These are phyloP conservation scores for Irena cyanogastra DNA, from an alignment of 2,113 vertebrate genomes.

Conservation along the genomic window DNA sequence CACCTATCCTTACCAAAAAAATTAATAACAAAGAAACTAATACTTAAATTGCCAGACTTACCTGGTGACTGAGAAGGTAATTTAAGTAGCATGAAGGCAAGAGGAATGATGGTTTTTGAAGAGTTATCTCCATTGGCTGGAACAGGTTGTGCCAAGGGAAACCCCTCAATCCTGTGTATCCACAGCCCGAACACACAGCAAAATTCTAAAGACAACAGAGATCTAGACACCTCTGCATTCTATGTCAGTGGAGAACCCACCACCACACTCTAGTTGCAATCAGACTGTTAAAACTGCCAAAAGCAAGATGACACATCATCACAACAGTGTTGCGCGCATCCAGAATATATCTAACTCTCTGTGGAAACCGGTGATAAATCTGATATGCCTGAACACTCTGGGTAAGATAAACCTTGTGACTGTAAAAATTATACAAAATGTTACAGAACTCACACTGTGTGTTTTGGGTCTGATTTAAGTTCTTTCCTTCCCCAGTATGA, in stretches of 20 bases:
- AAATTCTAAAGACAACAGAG: background rate
- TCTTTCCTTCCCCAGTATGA: background rate
- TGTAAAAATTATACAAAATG: background rate
- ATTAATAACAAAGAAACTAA: background rate
- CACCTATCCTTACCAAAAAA: background rate
- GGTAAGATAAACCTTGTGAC: background rate
- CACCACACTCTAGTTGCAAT: background rate
- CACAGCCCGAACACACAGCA: background rate
- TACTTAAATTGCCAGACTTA: constrained; percentile 4
- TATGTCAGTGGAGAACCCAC: background rate
- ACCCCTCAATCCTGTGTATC: background rate
- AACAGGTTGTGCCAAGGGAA: background rate
- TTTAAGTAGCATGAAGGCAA: constrained; percentile 77
- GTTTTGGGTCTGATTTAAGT: background rate
- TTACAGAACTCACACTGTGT: background rate
- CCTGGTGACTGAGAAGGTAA: constrained; percentile 74
- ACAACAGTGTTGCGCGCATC: rapidly evolving
- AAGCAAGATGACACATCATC: background rate
- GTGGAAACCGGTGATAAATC: background rate
- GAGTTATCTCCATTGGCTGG: constrained; percentile 79
- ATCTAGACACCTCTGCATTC: background rate
- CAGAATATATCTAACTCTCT: background rate
- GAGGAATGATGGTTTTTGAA: constrained; percentile 77
- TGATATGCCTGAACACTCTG: background rate
- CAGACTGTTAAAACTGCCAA: background rate